Evolutionary conservation across 2,888 invertebrate genomes (phyloP).

Genomic region (Nemurella pictetii): DNA sequence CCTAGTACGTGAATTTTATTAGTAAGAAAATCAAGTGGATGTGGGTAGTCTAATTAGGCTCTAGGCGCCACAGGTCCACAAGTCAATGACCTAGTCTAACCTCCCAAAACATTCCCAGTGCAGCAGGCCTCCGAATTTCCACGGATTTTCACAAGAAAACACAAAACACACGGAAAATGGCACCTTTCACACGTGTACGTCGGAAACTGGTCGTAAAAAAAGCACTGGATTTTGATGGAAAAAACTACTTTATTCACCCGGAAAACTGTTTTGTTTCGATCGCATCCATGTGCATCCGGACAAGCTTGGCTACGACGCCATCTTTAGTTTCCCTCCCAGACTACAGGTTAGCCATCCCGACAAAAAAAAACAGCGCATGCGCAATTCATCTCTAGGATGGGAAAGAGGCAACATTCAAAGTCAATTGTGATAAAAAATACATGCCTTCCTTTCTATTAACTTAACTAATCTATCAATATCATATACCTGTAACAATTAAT

Average conservation of each 20-base stretch:
- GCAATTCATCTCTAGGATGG: neutral
- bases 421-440: neutral
- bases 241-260: neutral
- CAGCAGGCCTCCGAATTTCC: neutral
- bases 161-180: constrained; percentile 42
- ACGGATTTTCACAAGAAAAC: neutral
- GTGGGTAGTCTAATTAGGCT: neutral
- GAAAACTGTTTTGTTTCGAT: neutral
- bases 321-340: neutral
- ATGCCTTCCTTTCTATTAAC: neutral
- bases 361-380: neutral
- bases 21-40: neutral
- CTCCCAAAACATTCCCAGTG: neutral
- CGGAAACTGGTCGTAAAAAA: neutral
- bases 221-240: neutral
- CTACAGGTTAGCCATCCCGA: neutral
- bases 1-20: neutral
- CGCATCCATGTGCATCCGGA: neutral
- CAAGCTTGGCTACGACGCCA: neutral
- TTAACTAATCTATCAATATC: too few species aligned
- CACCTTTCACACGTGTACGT: neutral
- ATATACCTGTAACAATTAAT: neutral
- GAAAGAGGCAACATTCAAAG: neutral
- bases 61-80: neutral
- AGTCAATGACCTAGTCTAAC: constrained; percentile 13